These are phyloP conservation scores for Autographa pulchrina DNA, from an alignment of 2,888 invertebrate genomes.

Conservation along the genomic window DNA sequence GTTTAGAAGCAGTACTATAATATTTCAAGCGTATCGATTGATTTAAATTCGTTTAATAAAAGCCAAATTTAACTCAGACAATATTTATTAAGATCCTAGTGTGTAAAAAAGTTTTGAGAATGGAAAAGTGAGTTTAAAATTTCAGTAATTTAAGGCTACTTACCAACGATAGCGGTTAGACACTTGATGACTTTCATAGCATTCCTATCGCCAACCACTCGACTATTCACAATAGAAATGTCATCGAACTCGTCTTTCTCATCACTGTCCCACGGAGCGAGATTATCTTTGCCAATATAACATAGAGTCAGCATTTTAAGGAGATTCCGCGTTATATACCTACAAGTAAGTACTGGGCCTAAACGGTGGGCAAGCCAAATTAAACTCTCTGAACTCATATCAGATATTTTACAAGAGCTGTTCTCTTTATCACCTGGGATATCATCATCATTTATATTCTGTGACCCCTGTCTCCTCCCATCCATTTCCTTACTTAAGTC, in stretches of 20 bases:
- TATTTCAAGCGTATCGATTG: too few species aligned
- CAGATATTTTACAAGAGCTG: conserved; percentile 91
- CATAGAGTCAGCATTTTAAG: conserved; percentile 98
- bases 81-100: too few species aligned
- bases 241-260: conserved; percentile 87
- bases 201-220: conserved; percentile 94
- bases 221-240: conserved; percentile 91
- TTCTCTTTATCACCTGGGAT: conserved; percentile 64
- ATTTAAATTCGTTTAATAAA: too few species aligned
- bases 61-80: too few species aligned
- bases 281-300: conserved; percentile 95
- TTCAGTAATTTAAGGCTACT: conserved; percentile 58
- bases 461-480: conserved; percentile 49
- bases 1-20: too few species aligned
- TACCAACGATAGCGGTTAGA: conserved; percentile 95
- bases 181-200: conserved; percentile 97
- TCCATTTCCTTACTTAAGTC: conserved; percentile 66
- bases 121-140: too few species aligned
- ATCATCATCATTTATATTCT: conserved; percentile 69
- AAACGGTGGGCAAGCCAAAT: conserved; percentile 98
- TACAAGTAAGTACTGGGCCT: conserved; percentile 97
- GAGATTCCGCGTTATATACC: conserved; percentile 96
- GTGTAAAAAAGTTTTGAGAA: too few species aligned
- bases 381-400: conserved; percentile 96
- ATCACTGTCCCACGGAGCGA: conserved; percentile 86